phyloP scores from a whole-genome alignment of 2,797 vertebrate species.

The Sternarchorhynchus goeldii region DNA sequence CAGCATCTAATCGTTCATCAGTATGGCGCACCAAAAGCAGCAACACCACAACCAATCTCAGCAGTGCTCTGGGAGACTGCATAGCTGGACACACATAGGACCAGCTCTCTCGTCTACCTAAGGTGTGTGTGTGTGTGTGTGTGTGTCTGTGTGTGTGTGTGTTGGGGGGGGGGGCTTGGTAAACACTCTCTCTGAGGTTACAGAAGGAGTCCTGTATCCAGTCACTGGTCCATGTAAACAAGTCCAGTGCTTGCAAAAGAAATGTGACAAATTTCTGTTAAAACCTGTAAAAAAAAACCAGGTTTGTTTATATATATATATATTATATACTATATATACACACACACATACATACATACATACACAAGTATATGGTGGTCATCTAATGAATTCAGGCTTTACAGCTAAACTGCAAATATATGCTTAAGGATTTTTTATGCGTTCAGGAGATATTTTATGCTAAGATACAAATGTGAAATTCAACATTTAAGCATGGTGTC shows the following conservation, averaged over 20 bases:
- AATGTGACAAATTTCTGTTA: not conserved
- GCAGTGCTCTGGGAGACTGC: not conserved
- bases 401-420: no score
- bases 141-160: no score
- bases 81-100: conserved; percentile 23
- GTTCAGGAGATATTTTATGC: no score
- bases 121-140: not conserved
- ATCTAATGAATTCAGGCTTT: no score
- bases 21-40: not conserved
- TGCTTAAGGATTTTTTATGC: no score
- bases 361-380: no score
- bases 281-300: not conserved
- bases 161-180: not conserved
- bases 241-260: conserved; percentile 1
- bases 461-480: not conserved
- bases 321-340: no score
- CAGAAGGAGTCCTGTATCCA: conserved; percentile 17
- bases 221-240: conserved; percentile 14
- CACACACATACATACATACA: no score
- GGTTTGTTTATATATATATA: no score
- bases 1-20: conserved; percentile 4
- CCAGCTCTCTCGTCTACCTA: conserved; percentile 8
- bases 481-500: not conserved
- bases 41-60: not conserved
- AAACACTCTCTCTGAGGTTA: conserved; percentile 21